phyloP scores from a whole-genome alignment of 2,113 vertebrate species.

The Lutjanus erythropterus region DNA sequence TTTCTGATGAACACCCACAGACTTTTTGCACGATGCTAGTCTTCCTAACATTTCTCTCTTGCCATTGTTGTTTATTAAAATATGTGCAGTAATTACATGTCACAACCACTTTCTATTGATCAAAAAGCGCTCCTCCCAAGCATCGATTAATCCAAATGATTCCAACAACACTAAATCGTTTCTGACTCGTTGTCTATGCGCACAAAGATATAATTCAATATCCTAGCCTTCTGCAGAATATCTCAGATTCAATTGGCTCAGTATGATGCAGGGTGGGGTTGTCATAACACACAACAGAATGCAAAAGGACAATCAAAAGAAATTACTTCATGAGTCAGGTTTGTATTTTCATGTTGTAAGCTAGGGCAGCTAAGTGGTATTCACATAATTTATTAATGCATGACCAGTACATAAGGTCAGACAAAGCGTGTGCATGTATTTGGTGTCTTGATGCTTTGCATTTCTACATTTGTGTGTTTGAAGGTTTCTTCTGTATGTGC shows the following conservation, averaged over 20 bases:
- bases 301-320: neutral
- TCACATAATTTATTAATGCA: slow-evolving; percentile 4
- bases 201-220: slow-evolving; percentile 35
- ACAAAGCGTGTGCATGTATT: neutral
- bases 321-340: neutral
- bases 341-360: neutral
- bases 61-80: neutral
- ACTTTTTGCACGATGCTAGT: neutral
- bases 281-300: slow-evolving; percentile 13
- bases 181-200: slow-evolving; percentile 23
- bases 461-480: neutral
- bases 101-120: neutral
- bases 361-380: neutral
- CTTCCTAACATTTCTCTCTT: neutral
- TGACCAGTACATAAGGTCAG: neutral
- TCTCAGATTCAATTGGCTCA: slow-evolving; percentile 32
- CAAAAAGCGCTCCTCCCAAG: neutral
- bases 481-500: neutral
- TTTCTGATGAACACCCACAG: too few relatives aligned
- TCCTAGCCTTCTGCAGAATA: slow-evolving; percentile 30
- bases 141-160: slow-evolving; percentile 4
- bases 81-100: neutral
- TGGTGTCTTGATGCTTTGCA: neutral
- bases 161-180: slow-evolving; percentile 26
- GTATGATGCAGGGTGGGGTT: neutral